Percentiles rank a stretch among this genome's conserved stretches.
Evolutionary conservation across 2,113 vertebrate genomes (phyloP).

Genomic region (Reinhardtius hippoglossoides): DNA sequence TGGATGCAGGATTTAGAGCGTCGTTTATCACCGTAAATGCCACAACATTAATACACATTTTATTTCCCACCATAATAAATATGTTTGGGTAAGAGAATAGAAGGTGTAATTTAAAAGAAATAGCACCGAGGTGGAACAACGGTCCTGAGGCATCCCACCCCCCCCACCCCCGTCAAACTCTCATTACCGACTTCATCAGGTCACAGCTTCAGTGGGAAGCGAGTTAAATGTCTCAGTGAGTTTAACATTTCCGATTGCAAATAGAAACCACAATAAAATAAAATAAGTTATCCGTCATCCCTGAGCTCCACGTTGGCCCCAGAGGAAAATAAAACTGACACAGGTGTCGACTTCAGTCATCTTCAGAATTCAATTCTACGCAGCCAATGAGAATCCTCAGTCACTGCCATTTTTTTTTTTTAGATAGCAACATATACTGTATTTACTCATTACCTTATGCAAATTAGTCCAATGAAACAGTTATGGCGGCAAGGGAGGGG

Average conservation of each 20-base stretch:
- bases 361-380: slow-evolving; percentile 58
- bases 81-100: slow-evolving; percentile 32
- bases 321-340: slow-evolving; percentile 64
- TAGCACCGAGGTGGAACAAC: not conserved
- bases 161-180: not conserved
- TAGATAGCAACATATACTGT: slow-evolving; percentile 61
- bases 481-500: not conserved
- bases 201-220: slow-evolving; percentile 10
- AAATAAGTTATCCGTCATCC: slow-evolving; percentile 48
- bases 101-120: slow-evolving; percentile 44
- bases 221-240: slow-evolving; percentile 43
- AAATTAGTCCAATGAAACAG: slow-evolving; percentile 76
- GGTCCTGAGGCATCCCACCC: not conserved
- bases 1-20: not conserved
- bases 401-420: slow-evolving; percentile 62
- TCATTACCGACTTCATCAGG: slow-evolving; percentile 43
- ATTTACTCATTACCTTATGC: slow-evolving; percentile 78
- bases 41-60: slow-evolving; percentile 38
- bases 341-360: slow-evolving; percentile 62
- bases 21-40: slow-evolving; percentile 52
- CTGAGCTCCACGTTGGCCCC: slow-evolving; percentile 42
- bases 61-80: slow-evolving; percentile 33
- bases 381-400: slow-evolving; percentile 50
- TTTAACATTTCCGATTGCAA: slow-evolving; percentile 19
- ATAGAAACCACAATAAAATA: not conserved